Evolutionary conservation across 2,888 invertebrate species (phyloP).

Genomic region (Macropis europaea): DNA sequence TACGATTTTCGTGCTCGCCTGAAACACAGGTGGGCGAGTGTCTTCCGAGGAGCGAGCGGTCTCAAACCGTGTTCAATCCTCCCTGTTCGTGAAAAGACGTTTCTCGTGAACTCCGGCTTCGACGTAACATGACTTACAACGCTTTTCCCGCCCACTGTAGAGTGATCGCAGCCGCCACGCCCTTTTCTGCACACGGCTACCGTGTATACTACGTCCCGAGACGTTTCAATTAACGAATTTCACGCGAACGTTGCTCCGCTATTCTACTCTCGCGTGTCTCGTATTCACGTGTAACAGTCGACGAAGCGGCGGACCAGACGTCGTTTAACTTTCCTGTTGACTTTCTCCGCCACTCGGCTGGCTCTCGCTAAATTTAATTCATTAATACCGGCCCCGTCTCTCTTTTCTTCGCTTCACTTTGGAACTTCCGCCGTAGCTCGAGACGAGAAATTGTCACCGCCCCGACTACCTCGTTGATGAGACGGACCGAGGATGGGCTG

Average conservation of each 20-base stretch:
- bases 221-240: conserved; percentile 73
- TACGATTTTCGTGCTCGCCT: conserved; percentile 4
- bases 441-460: conserved; percentile 30
- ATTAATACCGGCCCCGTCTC: conserved; percentile 44
- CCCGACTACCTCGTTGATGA: background rate
- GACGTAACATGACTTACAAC: conserved; percentile 60
- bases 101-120: background rate
- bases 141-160: conserved; percentile 59
- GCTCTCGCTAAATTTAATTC: conserved; percentile 58
- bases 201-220: conserved; percentile 37
- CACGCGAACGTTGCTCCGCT: conserved; percentile 27
- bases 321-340: conserved; percentile 49
- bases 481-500: background rate
- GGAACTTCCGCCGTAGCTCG: conserved; percentile 3
- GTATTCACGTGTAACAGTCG: background rate
- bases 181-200: conserved; percentile 51
- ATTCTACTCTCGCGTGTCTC: background rate
- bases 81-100: too few species aligned
- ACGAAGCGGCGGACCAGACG: conserved; percentile 37
- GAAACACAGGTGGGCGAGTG: background rate
- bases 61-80: too few species aligned
- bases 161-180: conserved; percentile 63
- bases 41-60: conserved; percentile 12
- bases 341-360: conserved; percentile 40
- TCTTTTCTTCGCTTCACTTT: conserved; percentile 26